A percentile compares a stretch with the other conserved stretches of the same genome.
Conservation (phyloP, 1,140 invertebrate genomes). For the Whitmania pigra region DNA sequence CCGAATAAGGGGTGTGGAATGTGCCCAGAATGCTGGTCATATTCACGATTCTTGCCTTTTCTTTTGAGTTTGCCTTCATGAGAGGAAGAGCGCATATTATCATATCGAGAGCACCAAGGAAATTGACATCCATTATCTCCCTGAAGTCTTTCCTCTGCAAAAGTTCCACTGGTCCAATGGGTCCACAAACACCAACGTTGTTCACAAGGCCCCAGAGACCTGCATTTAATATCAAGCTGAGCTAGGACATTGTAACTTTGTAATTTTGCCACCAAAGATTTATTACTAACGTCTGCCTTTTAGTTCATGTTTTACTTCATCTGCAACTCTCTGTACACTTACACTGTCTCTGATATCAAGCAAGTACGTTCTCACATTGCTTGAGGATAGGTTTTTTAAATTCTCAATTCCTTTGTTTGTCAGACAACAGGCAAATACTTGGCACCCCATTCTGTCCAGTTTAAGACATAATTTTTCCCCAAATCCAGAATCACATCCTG, state of each 20-base stretch:
- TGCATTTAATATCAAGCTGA: too few relatives aligned
- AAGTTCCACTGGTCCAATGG: not conserved
- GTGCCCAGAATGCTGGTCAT: slow-evolving; percentile 3
- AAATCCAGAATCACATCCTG: slow-evolving; percentile 16
- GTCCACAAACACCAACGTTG: slow-evolving; percentile 11
- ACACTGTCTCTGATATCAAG: not conserved
- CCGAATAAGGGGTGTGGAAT: not conserved
- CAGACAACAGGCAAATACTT: slow-evolving; percentile 10
- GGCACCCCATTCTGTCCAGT: slow-evolving; percentile 12
- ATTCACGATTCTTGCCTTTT: not conserved
- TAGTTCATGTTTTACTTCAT: not conserved
- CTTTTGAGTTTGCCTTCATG: not conserved
- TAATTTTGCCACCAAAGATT: not conserved
- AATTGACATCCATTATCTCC: slow-evolving; percentile 3
- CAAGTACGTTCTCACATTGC: too few relatives aligned
- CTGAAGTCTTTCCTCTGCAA: not conserved
- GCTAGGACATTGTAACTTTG: too few relatives aligned
- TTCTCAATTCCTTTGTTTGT: slow-evolving; percentile 9
- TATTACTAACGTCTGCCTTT: not conserved
- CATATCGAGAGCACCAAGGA: slow-evolving; percentile 12
- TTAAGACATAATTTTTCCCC: not conserved
- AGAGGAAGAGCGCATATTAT: not conserved
- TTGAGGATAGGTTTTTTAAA: not conserved
- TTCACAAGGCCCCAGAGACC: slow-evolving; percentile 15
- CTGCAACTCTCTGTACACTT: not conserved